These are phyloP conservation scores for Otocyon megalotis DNA, from an alignment of 2,113 vertebrate genomes.

Conservation along the genomic window DNA sequence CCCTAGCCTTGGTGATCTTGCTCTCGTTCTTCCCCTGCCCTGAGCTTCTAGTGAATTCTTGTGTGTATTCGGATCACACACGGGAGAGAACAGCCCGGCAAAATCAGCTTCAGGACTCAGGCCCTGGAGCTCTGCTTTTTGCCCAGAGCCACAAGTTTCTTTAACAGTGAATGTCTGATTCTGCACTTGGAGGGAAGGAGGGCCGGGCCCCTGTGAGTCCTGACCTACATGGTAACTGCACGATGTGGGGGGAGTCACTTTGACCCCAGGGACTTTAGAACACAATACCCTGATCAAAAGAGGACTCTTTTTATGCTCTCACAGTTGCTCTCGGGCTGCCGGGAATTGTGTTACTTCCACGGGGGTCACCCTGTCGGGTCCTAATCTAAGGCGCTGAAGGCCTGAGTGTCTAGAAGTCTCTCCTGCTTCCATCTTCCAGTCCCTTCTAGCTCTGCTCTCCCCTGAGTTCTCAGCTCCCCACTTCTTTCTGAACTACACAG, in stretches of 20 bases:
- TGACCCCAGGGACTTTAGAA: constrained; percentile 10
- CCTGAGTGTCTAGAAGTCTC: not conserved
- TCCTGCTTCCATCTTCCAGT: not conserved
- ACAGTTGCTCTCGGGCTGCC: not conserved
- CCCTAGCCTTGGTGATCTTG: not conserved
- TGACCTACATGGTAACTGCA: not conserved
- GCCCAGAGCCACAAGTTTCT: constrained; percentile 3
- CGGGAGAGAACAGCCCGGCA: not conserved
- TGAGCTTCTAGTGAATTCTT: not conserved
- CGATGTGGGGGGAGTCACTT: not conserved
- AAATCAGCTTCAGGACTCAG: not conserved
- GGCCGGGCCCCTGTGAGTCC: not conserved
- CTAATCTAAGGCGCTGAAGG: not conserved
- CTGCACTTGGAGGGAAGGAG: not conserved
- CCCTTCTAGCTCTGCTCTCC: not conserved
- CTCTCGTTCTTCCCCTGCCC: not conserved
- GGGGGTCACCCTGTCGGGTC: not conserved
- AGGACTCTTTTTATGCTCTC: not conserved
- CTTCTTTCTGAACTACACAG: not conserved
- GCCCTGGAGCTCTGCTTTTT: not conserved
- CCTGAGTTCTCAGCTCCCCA: not conserved
- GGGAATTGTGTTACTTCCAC: not conserved
- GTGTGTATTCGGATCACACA: not conserved
- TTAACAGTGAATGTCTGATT: not conserved
- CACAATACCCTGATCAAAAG: not conserved